A percentile compares a stretch with the other conserved stretches of the same genome.
phyloP scores from a whole-genome alignment of 1,140 invertebrate species.

The Drosophila burlai region DNA sequence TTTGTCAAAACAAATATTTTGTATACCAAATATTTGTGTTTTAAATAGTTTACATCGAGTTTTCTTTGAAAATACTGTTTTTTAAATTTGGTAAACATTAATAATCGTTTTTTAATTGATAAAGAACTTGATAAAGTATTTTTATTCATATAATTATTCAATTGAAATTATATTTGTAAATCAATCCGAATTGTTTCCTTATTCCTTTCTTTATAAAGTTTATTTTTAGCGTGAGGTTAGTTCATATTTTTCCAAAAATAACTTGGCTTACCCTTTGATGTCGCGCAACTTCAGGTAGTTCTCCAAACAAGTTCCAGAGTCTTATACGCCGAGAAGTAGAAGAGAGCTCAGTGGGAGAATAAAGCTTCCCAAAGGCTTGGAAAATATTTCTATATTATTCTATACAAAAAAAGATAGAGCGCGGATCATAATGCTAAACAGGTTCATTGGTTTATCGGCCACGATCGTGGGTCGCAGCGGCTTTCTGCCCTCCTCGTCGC shows the following conservation, averaged over 20 bases:
- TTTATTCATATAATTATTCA: not conserved
- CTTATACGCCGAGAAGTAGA: slow-evolving; percentile 27
- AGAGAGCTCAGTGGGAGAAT: slow-evolving; percentile 19
- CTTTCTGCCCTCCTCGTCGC: slow-evolving; percentile 33
- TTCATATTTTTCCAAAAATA: slow-evolving; percentile 13
- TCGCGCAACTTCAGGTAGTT: not conserved
- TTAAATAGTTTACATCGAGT: not conserved
- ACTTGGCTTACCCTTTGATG: not conserved
- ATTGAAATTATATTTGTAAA: not conserved
- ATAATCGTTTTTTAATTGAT: not conserved
- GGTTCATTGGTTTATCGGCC: slow-evolving; percentile 66
- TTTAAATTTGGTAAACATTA: no score
- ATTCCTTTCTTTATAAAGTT: no score
- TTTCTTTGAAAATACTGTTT: not conserved
- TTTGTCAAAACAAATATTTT: not conserved
- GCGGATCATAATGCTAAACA: slow-evolving; percentile 59
- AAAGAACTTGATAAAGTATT: not conserved
- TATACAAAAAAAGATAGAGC: slow-evolving; percentile 13
- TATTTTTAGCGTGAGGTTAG: not conserved
- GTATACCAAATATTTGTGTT: no score
- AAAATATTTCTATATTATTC: slow-evolving; percentile 7
- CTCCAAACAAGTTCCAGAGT: slow-evolving; percentile 24
- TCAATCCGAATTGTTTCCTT: no score
- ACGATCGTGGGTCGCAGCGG: slow-evolving; percentile 25
- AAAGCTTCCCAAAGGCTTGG: slow-evolving; percentile 14